A percentile compares a stretch with the other conserved stretches of the same genome.
phyloP scores from a whole-genome alignment of 2,797 vertebrate genomes.

The Psittacula derbiana region DNA sequence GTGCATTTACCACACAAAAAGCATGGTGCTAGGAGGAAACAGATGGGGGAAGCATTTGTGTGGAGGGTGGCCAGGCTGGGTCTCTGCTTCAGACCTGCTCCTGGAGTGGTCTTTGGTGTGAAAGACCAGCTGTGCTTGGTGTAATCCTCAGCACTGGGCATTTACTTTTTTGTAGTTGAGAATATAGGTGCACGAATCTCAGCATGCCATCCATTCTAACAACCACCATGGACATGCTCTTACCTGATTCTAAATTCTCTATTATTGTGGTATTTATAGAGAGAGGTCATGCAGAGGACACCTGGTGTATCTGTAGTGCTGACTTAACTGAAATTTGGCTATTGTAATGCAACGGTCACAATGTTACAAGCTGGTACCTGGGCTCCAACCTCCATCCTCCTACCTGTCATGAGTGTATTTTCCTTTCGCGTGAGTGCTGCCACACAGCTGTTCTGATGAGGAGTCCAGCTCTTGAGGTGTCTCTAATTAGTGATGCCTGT shows the following conservation, averaged over 20 bases:
- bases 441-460: accelerated
- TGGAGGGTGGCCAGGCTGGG: accelerated
- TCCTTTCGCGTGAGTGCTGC: neutral
- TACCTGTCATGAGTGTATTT: accelerated
- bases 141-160: accelerated
- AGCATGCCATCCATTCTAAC: accelerated
- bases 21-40: accelerated
- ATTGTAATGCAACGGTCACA: neutral
- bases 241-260: neutral
- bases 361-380: accelerated
- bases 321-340: neutral
- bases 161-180: neutral
- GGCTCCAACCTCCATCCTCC: too few species aligned
- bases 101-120: accelerated
- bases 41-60: accelerated
- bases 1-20: neutral
- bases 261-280: neutral
- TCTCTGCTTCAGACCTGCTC: neutral
- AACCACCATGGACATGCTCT: neutral
- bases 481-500: too few species aligned
- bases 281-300: neutral
- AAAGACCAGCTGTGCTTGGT: too few species aligned
- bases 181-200: too few species aligned
- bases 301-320: neutral
- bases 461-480: neutral